phyloP scores from a whole-genome alignment of 2,888 invertebrate species.

The Micoletzkya japonica region DNA sequence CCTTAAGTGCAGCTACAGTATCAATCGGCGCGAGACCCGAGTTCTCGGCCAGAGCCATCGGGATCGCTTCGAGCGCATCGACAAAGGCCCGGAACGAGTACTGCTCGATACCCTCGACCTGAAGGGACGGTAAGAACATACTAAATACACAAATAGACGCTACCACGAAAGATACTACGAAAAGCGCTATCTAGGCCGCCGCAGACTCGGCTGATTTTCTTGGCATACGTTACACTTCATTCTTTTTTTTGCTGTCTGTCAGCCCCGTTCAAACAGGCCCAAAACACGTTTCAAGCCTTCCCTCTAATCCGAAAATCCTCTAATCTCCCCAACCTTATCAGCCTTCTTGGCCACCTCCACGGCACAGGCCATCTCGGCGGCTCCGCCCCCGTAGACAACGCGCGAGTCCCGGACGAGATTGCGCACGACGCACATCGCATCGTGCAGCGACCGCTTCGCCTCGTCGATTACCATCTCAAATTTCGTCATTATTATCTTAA shows the following conservation, averaged over 20 bases:
- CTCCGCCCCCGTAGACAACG: slow-evolving; percentile 96
- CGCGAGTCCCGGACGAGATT: slow-evolving; percentile 75
- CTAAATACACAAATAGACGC: too few relatives aligned
- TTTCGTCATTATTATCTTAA: too few relatives aligned
- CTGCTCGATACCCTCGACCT: slow-evolving; percentile 85
- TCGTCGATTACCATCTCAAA: slow-evolving; percentile 74
- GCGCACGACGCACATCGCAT: slow-evolving; percentile 77
- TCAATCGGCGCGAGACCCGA: slow-evolving; percentile 90
- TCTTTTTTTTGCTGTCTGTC: too few relatives aligned
- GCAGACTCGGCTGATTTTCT: too few relatives aligned
- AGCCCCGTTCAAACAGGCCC: too few relatives aligned
- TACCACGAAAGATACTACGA: too few relatives aligned
- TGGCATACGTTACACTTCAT: too few relatives aligned
- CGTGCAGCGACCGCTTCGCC: slow-evolving; percentile 77
- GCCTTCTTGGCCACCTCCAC: slow-evolving; percentile 86
- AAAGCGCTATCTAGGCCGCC: too few relatives aligned
- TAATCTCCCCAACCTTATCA: slow-evolving; percentile 68
- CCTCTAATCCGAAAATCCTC: too few relatives aligned
- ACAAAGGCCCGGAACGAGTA: slow-evolving; percentile 94
- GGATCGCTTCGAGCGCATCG: slow-evolving; percentile 91
- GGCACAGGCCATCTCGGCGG: slow-evolving; percentile 91
- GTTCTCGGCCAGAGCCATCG: slow-evolving; percentile 94
- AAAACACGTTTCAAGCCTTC: too few relatives aligned
- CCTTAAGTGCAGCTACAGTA: slow-evolving; percentile 71
- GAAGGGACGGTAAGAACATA: slow-evolving; percentile 8